phyloP scores from a whole-genome alignment of 2,888 invertebrate genomes.

The Drosophila meridionalis region DNA sequence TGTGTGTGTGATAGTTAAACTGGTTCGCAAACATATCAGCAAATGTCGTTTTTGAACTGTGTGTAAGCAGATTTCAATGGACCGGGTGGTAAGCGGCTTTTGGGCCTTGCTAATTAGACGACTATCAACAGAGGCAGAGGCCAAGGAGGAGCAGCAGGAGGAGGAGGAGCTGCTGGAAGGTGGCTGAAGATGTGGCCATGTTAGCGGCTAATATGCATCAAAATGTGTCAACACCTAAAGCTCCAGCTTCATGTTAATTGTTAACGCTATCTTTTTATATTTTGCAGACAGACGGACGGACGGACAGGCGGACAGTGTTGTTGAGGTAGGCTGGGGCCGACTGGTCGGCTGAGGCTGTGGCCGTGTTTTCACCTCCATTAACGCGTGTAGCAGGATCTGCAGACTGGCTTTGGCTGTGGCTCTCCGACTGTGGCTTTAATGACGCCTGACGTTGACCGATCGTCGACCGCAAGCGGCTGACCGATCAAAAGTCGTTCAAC shows the following conservation, averaged over 20 bases:
- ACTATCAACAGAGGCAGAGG: conserved; percentile 50
- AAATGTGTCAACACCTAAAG: conserved; percentile 79
- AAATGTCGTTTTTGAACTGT: conserved; percentile 35
- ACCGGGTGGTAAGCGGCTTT: conserved; percentile 73
- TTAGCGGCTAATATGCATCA: conserved; percentile 73
- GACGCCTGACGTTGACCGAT: conserved; percentile 83
- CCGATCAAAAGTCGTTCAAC: conserved; percentile 82
- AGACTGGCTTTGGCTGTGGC: conserved; percentile 44
- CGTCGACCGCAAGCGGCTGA: conserved; percentile 81
- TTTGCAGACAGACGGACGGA: conserved; percentile 1
- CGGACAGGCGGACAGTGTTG: neutral
- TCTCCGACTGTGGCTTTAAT: conserved; percentile 61
- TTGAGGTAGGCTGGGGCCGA: conserved; percentile 14
- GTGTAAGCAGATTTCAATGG: conserved; percentile 77
- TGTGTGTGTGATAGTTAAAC: conserved; percentile 32
- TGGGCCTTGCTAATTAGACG: conserved; percentile 74
- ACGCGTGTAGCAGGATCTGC: conserved; percentile 73
- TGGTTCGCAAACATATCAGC: conserved; percentile 50
- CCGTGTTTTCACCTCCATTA: conserved; percentile 79
- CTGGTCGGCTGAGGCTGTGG: conserved; percentile 28
- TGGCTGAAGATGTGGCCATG: conserved; percentile 26
- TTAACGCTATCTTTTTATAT: conserved; percentile 62
- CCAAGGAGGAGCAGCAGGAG: neutral
- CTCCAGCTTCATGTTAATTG: conserved; percentile 70
- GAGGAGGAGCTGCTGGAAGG: neutral